phyloP scores from a whole-genome alignment of 2,797 vertebrate species.

The Urosaurus nigricauda region DNA sequence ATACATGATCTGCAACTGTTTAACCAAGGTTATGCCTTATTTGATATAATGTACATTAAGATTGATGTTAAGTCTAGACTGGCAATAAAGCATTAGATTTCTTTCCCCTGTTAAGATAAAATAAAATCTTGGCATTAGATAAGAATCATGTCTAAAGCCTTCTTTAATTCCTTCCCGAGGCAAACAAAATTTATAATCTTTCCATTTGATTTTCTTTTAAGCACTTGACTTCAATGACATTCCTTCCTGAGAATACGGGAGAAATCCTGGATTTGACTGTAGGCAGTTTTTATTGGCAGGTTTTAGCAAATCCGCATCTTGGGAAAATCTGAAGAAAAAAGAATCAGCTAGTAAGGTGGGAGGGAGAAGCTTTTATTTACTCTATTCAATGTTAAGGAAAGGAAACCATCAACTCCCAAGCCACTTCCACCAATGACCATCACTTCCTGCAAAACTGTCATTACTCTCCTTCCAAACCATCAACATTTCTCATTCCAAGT shows the following conservation, averaged over 20 bases:
- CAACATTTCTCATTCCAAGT: neutral
- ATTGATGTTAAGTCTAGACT: constrained; percentile 30
- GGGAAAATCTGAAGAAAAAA: constrained; percentile 23
- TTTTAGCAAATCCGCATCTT: constrained; percentile 49
- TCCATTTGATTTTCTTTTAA: constrained; percentile 52
- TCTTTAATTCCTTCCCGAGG: constrained; percentile 40
- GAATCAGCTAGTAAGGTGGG: constrained; percentile 20
- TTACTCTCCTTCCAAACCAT: neutral
- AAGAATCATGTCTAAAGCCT: constrained; percentile 45
- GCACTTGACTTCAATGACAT: constrained; percentile 27
- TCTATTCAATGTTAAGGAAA: constrained; percentile 40
- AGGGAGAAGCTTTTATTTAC: constrained; percentile 21
- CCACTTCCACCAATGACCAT: neutral
- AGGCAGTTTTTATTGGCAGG: constrained; percentile 35
- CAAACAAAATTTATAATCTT: constrained; percentile 41
- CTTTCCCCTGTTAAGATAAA: constrained; percentile 29
- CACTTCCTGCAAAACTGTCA: neutral
- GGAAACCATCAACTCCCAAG: neutral
- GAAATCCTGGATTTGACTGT: constrained; percentile 8
- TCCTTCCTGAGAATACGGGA: constrained; percentile 41
- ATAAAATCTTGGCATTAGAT: constrained; percentile 30
- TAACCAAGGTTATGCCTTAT: neutral
- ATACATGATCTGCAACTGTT: neutral
- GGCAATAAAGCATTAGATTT: constrained; percentile 2
- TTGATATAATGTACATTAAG: neutral